Evolutionary conservation across 2,113 vertebrate species (phyloP).

Genomic region (Chunga burmeisteri): DNA sequence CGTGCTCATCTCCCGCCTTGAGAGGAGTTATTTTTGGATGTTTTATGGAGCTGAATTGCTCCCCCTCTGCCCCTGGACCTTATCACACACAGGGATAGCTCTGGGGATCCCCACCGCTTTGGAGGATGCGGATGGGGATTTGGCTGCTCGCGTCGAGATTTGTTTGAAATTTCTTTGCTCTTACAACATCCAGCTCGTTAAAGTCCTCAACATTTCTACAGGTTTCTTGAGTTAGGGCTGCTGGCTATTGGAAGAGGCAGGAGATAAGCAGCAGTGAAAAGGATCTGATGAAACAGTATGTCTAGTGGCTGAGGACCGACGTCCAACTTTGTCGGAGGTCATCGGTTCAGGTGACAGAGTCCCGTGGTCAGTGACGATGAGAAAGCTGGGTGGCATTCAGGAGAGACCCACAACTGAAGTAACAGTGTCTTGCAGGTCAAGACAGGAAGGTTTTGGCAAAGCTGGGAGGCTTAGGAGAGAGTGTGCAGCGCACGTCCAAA

Average conservation of each 20-base stretch:
- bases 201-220: background rate
- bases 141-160: background rate
- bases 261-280: background rate
- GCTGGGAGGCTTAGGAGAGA: background rate
- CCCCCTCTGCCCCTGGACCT: background rate
- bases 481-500: background rate
- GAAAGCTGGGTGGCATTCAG: background rate
- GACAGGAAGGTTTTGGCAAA: background rate
- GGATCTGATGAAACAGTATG: background rate
- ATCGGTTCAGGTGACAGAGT: background rate
- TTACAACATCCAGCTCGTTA: background rate
- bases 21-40: background rate
- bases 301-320: background rate
- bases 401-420: background rate
- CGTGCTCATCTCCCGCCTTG: rapidly evolving
- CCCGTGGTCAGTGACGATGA: rapidly evolving
- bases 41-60: background rate
- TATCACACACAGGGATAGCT: background rate
- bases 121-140: background rate
- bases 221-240: background rate
- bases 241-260: background rate
- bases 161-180: background rate
- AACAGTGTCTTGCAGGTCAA: background rate
- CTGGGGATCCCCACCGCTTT: rapidly evolving
- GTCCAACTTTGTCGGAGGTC: background rate